Evolutionary conservation across 1,140 invertebrate species (phyloP).

Genomic region (Mya arenaria): DNA sequence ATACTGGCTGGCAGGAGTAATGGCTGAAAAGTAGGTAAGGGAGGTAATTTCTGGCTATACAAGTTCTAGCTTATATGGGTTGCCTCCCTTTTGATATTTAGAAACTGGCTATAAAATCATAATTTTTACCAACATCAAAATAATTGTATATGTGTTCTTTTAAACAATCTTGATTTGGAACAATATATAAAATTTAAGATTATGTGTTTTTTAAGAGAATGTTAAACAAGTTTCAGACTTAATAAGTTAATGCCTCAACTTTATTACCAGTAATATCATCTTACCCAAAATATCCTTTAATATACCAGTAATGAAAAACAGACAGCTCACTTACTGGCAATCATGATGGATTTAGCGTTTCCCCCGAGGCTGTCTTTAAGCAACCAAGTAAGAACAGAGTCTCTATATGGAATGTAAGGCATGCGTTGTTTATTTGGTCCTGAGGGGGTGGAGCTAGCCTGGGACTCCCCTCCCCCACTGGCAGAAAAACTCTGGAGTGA

Average conservation of each 20-base stretch:
- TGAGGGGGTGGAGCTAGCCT: conserved; percentile 1
- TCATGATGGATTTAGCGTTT: conserved; percentile 97
- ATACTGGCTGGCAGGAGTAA: conserved; percentile 85
- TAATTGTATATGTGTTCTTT: background rate
- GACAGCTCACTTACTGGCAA: conserved; percentile 88
- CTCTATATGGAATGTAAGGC: conserved; percentile 92
- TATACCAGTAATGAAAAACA: no score
- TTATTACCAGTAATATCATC: no score
- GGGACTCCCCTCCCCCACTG: conserved; percentile 54
- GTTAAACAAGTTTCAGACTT: no score
- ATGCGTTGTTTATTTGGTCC: conserved; percentile 59
- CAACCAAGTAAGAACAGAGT: conserved; percentile 96
- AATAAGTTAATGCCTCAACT: no score
- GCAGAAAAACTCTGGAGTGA: conserved; percentile 63
- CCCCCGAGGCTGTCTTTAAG: conserved; percentile 95
- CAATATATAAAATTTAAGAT: background rate
- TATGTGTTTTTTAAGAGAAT: no score
- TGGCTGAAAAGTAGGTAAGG: conserved; percentile 73
- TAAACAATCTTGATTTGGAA: background rate
- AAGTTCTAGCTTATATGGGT: no score
- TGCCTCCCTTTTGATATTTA: no score
- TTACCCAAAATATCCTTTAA: no score
- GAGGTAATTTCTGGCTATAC: no score
- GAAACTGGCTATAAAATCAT: no score
- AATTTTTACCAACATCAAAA: no score